Evolutionary conservation across 2,113 vertebrate species (phyloP), one percentile per base, ranked within the genome.

Genomic region (Ophthalmolycus amberensis): DNA sequence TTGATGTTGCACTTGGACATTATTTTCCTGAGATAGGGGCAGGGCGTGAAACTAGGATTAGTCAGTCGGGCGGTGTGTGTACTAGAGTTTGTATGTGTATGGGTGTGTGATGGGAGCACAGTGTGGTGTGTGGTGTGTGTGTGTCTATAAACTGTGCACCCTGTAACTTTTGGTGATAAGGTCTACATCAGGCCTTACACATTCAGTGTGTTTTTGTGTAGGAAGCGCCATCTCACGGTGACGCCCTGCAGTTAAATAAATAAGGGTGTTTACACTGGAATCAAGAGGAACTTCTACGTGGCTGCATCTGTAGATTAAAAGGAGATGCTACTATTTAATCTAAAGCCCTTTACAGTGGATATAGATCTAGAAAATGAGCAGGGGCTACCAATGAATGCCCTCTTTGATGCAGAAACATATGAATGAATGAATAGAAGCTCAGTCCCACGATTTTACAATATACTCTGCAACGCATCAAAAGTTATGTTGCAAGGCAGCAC

Each of bases 1-100:
- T 84, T 71, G 62, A 88, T 78, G 68, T 48, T 66, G 9, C 20
- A 37, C 32, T 38, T 38, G 75, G 58, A 71, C 59, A 74, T 80
- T 50, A 50, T 80, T 74, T 65, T 71, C 42, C 3, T 0, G 54
- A 18, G 58, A 25, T 40, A 6, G 44, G 58, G 34, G 22, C 16
- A 12, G 40, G 14, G 20, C 69, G 40, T 76, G 37, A 71, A 63
- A 6, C 10, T 9, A 18, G 38, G 32, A 20, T 52, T 54, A 29
- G 18, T 59, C 48, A 14, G 25, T 52, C 12, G 32, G 46, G 34
- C 42, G 34, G 37, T 62, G 62, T 32, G 54, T 18, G 42, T 14
- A 40, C 15, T 16, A 3, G 16, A 22, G 48, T 74, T 71, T 16
- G 42, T 32, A 44, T 78, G 11, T 32, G 50, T 29, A 6, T 42